A percentile compares a stretch with the other conserved stretches of the same genome.
Evolutionary conservation across 2,888 invertebrate genomes (phyloP).

Genomic region (Itoplectis maculator): DNA sequence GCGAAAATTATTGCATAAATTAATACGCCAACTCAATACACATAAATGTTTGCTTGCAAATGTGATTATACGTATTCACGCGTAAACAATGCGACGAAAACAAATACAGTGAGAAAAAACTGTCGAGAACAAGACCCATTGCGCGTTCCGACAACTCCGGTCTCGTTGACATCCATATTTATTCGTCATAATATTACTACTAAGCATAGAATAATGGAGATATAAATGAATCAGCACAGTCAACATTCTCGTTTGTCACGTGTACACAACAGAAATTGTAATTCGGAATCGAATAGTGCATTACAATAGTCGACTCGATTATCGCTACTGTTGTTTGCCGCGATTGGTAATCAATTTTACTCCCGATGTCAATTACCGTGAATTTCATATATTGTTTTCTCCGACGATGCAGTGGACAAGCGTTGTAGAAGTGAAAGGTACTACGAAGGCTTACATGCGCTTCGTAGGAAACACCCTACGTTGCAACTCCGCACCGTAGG

Average conservation of each 20-base stretch:
- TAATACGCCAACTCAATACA: no score
- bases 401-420: neutral
- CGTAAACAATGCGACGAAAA: no score
- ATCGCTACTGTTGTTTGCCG: slow-evolving; percentile 2
- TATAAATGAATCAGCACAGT: slow-evolving; percentile 28
- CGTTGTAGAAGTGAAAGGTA: neutral
- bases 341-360: neutral
- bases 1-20: no score
- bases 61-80: no score
- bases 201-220: slow-evolving; percentile 34
- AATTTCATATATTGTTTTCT: neutral
- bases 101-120: no score
- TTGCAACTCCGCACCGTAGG: neutral
- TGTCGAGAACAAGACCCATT: slow-evolving; percentile 6
- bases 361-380: neutral
- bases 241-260: slow-evolving; percentile 11
- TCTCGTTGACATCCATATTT: slow-evolving; percentile 53
- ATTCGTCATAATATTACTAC: slow-evolving; percentile 57
- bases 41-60: no score
- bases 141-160: slow-evolving; percentile 42
- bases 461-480: neutral
- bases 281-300: neutral
- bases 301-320: slow-evolving; percentile 16
- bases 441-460: neutral
- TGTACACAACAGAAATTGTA: slow-evolving; percentile 5